Base-by-base conservation (phyloP, 2,113 vertebrate species). In the Rattus norvegicus region DNA sequence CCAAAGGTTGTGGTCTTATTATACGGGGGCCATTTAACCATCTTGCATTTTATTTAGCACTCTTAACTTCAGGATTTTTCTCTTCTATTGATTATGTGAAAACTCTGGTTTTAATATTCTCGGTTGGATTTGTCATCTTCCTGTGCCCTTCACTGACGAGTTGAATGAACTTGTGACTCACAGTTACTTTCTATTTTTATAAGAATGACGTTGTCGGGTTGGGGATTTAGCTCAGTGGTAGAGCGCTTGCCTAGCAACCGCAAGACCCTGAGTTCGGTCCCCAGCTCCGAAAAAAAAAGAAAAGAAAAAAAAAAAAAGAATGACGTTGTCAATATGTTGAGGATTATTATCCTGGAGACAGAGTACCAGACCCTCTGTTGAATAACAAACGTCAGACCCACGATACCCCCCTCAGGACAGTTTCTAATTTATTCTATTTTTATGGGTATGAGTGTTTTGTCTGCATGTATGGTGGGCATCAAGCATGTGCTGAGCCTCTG, bases 1-100 rank as follows among this genome's bases (percentile, higher is more conserved):
- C 76, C 39, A 93, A 91, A 94, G 47, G 33, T 6, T 65, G 39
- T 30, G n/a, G 39, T 77, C 88, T 85, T 88, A 80, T 49, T 85
- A 61, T 12, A 33, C 43, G 30, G 3, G 52, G 33, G 61, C 39
- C n/a, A 83, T 86, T 89, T 72, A 95, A 39, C n/a, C 43, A 90
- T 88, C 83, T 94, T 90, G 65, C 36, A 69, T 69, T 52, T 85
- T 61, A 87, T 54, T 69, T 92, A 85, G 12, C 26, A 88, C 67
- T 87, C 43, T 43, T 30, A 47, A 47, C 65, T 88, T 81, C 70
- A 76, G 81, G 26, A 43, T 91, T 97, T 90, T 97, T 88, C 75
- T 96, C 91, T 94, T 54, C 73, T 72, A 80, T 70, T 79, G 54
- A 91, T 36, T 83, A 56, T 61, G 3, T 73, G 47, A 88, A 88